Percentiles rank a stretch among this genome's conserved stretches.
These are phyloP conservation scores for Cryptomyrus ogoouensis DNA, from an alignment of 2,113 vertebrate genomes.

Conservation along the genomic window DNA sequence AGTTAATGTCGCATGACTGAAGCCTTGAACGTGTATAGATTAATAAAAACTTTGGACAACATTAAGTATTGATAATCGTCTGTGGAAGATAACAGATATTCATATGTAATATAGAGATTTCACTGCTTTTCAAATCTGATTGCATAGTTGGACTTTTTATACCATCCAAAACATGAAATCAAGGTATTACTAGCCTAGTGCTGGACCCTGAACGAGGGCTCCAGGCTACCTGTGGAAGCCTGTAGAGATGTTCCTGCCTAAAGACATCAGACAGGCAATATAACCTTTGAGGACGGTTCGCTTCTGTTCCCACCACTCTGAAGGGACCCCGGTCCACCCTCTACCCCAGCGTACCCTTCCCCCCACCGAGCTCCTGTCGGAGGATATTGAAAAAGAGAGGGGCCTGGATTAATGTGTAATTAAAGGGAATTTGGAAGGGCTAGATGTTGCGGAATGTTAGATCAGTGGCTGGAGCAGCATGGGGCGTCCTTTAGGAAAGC, in stretches of 20 bases:
- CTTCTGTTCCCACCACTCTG: conserved; percentile 69
- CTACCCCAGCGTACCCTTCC: conserved; percentile 47
- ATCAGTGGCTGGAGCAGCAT: conserved; percentile 99
- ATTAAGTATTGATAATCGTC: neutral
- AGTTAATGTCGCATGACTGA: neutral
- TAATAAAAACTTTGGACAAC: neutral
- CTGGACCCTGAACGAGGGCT: neutral
- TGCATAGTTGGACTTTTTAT: neutral
- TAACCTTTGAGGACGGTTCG: conserved; percentile 52
- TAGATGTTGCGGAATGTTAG: conserved; percentile 99
- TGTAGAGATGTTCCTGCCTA: conserved; percentile 20
- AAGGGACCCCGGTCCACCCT: conserved; percentile 62
- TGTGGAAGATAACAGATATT: neutral
- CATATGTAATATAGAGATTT: neutral
- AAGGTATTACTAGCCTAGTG: neutral
- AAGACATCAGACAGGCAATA: conserved; percentile 51
- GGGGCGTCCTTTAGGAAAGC: conserved; percentile 99
- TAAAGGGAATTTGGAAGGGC: conserved; percentile 98
- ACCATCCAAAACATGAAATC: neutral
- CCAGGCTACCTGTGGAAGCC: neutral
- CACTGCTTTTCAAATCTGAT: neutral
- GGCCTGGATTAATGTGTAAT: conserved; percentile 97
- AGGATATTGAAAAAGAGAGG: conserved; percentile 92
- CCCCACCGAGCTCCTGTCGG: conserved; percentile 73
- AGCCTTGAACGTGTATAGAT: neutral